A percentile compares a stretch with the other conserved stretches of the same genome.
Evolutionary conservation across 2,797 vertebrate species (phyloP).

Genomic region (Gobio occitaniae): DNA sequence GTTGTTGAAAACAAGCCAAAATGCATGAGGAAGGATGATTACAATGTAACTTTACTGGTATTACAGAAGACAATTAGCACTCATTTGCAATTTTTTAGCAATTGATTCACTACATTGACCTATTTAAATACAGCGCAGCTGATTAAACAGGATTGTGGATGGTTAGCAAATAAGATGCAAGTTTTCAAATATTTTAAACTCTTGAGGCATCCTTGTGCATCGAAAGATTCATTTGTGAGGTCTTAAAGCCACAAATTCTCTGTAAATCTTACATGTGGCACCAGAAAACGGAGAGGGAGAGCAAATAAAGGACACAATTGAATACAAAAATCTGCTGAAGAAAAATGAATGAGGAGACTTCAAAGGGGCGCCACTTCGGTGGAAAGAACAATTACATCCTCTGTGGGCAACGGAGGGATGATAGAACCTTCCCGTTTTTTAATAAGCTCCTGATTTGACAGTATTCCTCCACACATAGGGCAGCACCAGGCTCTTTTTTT

Average conservation of each 20-base stretch:
- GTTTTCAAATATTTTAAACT: neutral
- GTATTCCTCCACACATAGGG: conserved; percentile 33
- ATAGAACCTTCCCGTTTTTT: conserved; percentile 49
- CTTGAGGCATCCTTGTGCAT: neutral
- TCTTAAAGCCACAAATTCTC: conserved; percentile 7
- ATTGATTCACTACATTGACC: neutral
- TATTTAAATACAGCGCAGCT: neutral
- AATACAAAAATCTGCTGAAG: conserved; percentile 62
- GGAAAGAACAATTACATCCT: conserved; percentile 79
- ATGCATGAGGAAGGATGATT: no score
- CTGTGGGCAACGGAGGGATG: conserved; percentile 55
- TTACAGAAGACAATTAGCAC: neutral
- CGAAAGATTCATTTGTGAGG: neutral
- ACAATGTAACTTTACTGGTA: no score
- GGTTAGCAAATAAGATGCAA: neutral
- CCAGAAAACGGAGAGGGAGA: conserved; percentile 37
- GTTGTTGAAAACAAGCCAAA: no score
- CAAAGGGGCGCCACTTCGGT: conserved; percentile 73
- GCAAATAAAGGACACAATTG: conserved; percentile 35
- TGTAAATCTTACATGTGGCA: conserved; percentile 28
- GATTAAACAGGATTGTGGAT: neutral
- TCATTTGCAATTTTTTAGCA: neutral
- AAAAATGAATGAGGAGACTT: conserved; percentile 78
- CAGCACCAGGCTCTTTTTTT: conserved; percentile 1
- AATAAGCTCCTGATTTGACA: conserved; percentile 58